Evolutionary conservation across 2,797 vertebrate genomes (phyloP).

Genomic region (Simalia tracyae): DNA sequence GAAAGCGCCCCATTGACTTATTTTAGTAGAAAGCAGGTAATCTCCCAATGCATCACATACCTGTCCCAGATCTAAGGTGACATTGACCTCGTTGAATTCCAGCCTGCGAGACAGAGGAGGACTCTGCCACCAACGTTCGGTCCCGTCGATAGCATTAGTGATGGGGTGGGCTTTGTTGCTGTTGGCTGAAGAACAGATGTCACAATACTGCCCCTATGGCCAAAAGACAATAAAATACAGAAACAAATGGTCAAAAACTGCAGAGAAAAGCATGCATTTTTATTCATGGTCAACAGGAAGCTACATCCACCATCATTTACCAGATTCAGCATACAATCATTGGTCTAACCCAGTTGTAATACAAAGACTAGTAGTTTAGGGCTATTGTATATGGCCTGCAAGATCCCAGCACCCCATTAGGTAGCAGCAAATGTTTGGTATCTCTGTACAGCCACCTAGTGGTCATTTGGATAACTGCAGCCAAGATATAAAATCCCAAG

Average conservation of each 20-base stretch:
- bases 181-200: slow-evolving; percentile 85
- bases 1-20: not conserved
- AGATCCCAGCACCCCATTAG: not conserved
- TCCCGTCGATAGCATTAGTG: slow-evolving; percentile 92
- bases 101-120: slow-evolving; percentile 90
- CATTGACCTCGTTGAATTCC: slow-evolving; percentile 93
- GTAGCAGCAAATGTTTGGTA: not conserved
- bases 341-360: not conserved
- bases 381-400: not conserved
- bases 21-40: not conserved
- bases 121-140: slow-evolving; percentile 98
- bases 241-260: rapidly evolving
- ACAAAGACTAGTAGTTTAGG: not conserved
- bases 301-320: not conserved
- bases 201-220: slow-evolving; percentile 93
- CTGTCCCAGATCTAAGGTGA: slow-evolving; percentile 96
- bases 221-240: not conserved
- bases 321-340: not conserved
- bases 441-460: not conserved
- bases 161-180: slow-evolving; percentile 90
- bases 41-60: slow-evolving; percentile 64
- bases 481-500: not conserved
- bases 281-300: not conserved
- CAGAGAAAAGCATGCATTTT: not conserved
- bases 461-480: not conserved